Base-by-base conservation (phyloP, 2,113 vertebrate genomes). In the Rana temporaria region DNA sequence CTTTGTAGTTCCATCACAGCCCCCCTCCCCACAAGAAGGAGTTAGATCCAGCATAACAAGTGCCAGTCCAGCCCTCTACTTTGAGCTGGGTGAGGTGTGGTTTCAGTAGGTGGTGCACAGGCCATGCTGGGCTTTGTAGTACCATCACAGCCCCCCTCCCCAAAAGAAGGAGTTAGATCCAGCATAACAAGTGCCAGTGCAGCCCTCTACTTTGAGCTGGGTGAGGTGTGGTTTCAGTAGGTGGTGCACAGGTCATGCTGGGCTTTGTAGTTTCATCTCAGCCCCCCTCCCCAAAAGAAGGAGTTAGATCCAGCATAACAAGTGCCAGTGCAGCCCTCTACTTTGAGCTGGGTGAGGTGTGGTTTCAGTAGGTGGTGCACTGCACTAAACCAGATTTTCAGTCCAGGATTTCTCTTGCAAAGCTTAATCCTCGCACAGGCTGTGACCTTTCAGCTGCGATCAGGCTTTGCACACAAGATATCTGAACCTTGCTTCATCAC, bases 401-500 rank as follows among this genome's bases (percentile, higher is more conserved):
- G 22, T 67, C 66, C 80, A 18, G 24, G 52, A 52, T 67, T 59
- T 72, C 84, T 48, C 85, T 85, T 87, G 85, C 9, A 64, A 52
- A 38, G 24, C 15, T 63, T 20, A 65, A 32, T 0, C 63, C 17
- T 84, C 85, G 85, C 76, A 82, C 53, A 56, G 86, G 67, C 80
- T 78, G 7, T 2, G 84, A 86, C 86, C 89, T 87, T 89, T 82
- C 74, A 60, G 76, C 85, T 86, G 74, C 56, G 84, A 20, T 70
- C 63, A 68, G 65, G 59, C 42, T 72, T 86, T 84, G 85, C 38
- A 84, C 85, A 85, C 52, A 71, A 81, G 20, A 67, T 77, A 55
- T 85, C 78, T 52, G 77, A 87, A 53, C 56, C 85, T 52, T 74
- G 77, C 62, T 84, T 77, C 85, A 85, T 84, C 19, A 67, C 78